Evolutionary conservation across 2,113 vertebrate species (phyloP), one percentile per base, ranked within the genome.

Genomic region (Miniopterus natalensis): DNA sequence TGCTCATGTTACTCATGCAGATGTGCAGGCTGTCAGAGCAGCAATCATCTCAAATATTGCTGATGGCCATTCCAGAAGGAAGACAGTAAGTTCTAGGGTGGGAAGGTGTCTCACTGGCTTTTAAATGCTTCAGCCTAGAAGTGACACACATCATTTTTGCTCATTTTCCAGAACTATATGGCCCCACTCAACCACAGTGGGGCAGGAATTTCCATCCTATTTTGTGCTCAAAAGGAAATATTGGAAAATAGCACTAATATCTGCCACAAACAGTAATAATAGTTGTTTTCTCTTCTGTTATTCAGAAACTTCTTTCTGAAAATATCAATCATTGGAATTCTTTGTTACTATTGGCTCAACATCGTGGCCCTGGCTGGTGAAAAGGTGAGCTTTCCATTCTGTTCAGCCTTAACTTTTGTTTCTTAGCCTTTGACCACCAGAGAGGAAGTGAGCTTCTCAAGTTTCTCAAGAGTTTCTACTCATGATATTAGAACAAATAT

Each of bases 311-410:
- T 99, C n/a, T 53, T 99, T 25, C 98, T 99, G 97, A 99, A 99
- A 98, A 99, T 99, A 78, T 99, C 99, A 8, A 97, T 99, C 87
- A 86, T 99, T 96, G 99, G 98, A n/a, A 99, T 99, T 96, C 97
- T 99, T 59, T 99, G 99, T 97, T 99, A 99, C 97, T 99, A 99
- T 92, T 99, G 99, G 99, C 98, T 99, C 96, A 95, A 98, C 6
- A 25, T 93, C 2, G 98, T 99, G 96, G 96, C 99, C 4, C 0
- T 47, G 2, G 97, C 98, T 4, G 70, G 90, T 0, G 94, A 95
- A 0, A 84, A 98, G 98, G 99, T 99, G 96, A 97, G 95, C 47
- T 31, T 92, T 51, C 45, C 40, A 2, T 2, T 12, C 2, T 59
- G 23, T 36, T 95, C 61, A 59, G 31, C 65, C 42, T 40, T 89